Percentiles rank a stretch among this genome's conserved stretches.
These are phyloP conservation scores for Alentia gelatinosa DNA, from an alignment of 2,888 invertebrate species.

Conservation along the genomic window DNA sequence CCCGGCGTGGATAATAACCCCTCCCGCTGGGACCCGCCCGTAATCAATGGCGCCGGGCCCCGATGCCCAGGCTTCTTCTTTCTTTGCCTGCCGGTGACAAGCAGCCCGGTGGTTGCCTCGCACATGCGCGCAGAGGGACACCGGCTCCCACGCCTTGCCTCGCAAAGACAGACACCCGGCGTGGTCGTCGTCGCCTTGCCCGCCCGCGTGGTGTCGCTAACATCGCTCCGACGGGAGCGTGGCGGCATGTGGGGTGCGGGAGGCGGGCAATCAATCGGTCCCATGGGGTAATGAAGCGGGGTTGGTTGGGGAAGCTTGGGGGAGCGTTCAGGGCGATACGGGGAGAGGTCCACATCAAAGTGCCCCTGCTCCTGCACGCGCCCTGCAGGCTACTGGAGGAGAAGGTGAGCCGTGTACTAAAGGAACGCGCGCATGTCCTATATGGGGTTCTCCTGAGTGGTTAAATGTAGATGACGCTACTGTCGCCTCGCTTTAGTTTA, in stretches of 20 bases:
- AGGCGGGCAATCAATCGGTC: conserved; percentile 41
- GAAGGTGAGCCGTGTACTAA: not conserved
- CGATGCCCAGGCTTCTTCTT: too few relatives aligned
- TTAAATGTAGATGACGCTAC: too few relatives aligned
- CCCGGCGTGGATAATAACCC: not conserved
- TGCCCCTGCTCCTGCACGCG: not conserved
- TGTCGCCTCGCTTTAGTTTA: too few relatives aligned
- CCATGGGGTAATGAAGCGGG: conserved; percentile 44
- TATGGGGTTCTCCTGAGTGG: too few relatives aligned
- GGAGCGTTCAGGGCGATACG: conserved; percentile 32
- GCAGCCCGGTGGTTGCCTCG: too few relatives aligned
- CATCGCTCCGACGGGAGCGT: not conserved
- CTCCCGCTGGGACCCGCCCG: not conserved
- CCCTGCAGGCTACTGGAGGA: not conserved
- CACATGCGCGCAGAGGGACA: too few relatives aligned
- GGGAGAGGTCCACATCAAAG: conserved; percentile 52
- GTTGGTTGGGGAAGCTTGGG: too few relatives aligned
- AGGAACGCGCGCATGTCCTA: too few relatives aligned
- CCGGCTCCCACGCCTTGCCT: too few relatives aligned
- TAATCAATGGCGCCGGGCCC: conserved; percentile 21
- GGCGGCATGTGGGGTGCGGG: conserved; percentile 12
- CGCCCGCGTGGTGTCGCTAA: not conserved
- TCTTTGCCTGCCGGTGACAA: too few relatives aligned
- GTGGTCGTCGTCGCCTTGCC: not conserved
- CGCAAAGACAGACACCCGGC: not conserved